phyloP scores from a whole-genome alignment of 2,888 invertebrate species.

The Agriopis leucophaearia region DNA sequence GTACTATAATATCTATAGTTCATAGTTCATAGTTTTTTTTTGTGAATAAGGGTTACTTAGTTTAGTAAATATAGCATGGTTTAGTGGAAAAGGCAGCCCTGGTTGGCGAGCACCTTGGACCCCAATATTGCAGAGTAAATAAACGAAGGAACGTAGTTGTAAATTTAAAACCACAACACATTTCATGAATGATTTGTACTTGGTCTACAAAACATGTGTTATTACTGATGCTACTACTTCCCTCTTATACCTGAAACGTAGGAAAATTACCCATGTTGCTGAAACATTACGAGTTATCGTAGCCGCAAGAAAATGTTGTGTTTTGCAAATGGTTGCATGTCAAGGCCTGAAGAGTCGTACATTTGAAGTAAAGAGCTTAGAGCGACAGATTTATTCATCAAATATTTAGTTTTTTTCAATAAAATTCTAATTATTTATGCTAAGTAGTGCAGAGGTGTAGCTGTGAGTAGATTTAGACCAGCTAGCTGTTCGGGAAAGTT shows the following conservation, averaged over 20 bases:
- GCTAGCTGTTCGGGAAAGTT: background rate
- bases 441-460: conserved; percentile 17
- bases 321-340: conserved; percentile 60
- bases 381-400: conserved; percentile 51
- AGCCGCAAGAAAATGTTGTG: conserved; percentile 41
- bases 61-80: too few species aligned
- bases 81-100: conserved; percentile 24
- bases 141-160: conserved; percentile 53
- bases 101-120: conserved; percentile 52
- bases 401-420: conserved; percentile 40
- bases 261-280: conserved; percentile 43
- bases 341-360: conserved; percentile 61
- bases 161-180: conserved; percentile 66
- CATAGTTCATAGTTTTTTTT: too few species aligned
- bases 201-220: conserved; percentile 58
- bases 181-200: conserved; percentile 75
- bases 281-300: conserved; percentile 44
- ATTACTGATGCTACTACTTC: conserved; percentile 40
- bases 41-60: too few species aligned
- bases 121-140: conserved; percentile 57
- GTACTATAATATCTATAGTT: too few species aligned
- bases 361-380: conserved; percentile 54
- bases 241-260: conserved; percentile 34
- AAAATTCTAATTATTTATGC: conserved; percentile 33
- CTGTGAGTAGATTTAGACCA: conserved; percentile 11